Base-by-base conservation (phyloP, 2,888 invertebrate species). In the Torymus tubicola region DNA sequence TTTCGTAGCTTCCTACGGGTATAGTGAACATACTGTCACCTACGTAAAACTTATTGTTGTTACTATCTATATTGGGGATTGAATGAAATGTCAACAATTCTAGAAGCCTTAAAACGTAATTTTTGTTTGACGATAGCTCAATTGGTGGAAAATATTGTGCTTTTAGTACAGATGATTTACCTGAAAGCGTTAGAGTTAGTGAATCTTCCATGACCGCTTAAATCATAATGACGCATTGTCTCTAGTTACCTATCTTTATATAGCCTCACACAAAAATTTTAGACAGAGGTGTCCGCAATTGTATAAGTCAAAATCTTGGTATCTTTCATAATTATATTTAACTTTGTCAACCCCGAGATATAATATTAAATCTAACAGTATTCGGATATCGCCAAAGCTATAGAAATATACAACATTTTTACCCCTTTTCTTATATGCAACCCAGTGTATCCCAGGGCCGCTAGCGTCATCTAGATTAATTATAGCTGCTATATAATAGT, bases 291-390 rank as follows among this genome's bases (percentile, higher is more conserved):
- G 13, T 79, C 21, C 21, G 21, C 21, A 21, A 21, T 21, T 21
- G 21, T 21, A 21, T 1, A 2, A 21, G 21, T 21, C 55, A 73
- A 77, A 81, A 13, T 83, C 50, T 67, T 85, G 81, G 80, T 82
- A 83, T 75, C 75, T 64, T 68, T 80, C 68, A 75, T 78, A 72
- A 73, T 82, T 83, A 21, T 83, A 84, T 60, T 73, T 79, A 3
- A 83, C 80, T 60, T 81, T 80, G 76, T 79, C 81, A 73, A 80
- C 82, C 64, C 64, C 69, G 21, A 78, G 55, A 58, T 84, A 83
- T 16, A 42, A 60, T 58, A 81, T 57, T 86, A 71, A 16, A 84
- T 82, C 21, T 21, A 21, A 21, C 21, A 2, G 21, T 2, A 2
- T 1, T 21, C 21, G 21, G 21, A 21, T 1, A 21, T 21, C 21